These are phyloP conservation scores for Muricea muricata DNA, from an alignment of 92 coral and sea anemone genomes.

Conservation along the genomic window DNA sequence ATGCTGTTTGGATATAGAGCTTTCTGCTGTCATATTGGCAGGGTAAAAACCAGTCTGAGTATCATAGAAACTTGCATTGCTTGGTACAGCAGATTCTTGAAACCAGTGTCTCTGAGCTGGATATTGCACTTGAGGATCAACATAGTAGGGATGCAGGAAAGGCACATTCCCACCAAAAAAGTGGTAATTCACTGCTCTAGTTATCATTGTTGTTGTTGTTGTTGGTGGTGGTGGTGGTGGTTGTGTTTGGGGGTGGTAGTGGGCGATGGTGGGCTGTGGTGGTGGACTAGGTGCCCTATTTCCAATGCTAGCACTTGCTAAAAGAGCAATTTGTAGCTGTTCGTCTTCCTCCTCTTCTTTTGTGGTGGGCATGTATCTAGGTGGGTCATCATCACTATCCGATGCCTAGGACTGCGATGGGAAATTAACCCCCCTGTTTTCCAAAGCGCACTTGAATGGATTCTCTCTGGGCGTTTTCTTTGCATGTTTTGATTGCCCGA, in stretches of 20 bases:
- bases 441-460: neutral
- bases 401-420: neutral
- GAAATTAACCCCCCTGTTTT: slow-evolving; percentile 4
- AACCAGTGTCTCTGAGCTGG: too few species aligned
- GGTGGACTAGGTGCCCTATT: neutral
- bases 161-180: too few species aligned
- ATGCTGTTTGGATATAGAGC: too few species aligned
- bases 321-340: neutral
- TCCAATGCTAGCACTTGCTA: neutral
- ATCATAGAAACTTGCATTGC: too few species aligned
- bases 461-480: slow-evolving; percentile 6
- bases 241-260: too few species aligned
- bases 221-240: neutral
- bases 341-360: neutral
- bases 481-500: slow-evolving; percentile 4
- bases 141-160: too few species aligned
- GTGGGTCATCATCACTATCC: neutral
- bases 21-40: too few species aligned
- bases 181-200: too few species aligned
- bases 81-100: too few species aligned
- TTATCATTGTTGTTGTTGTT: too few species aligned
- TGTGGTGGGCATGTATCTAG: neutral
- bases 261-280: neutral
- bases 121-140: too few species aligned
- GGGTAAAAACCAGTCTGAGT: too few species aligned